Conservation (phyloP, 2,113 vertebrate species). For the Otus sunia region DNA sequence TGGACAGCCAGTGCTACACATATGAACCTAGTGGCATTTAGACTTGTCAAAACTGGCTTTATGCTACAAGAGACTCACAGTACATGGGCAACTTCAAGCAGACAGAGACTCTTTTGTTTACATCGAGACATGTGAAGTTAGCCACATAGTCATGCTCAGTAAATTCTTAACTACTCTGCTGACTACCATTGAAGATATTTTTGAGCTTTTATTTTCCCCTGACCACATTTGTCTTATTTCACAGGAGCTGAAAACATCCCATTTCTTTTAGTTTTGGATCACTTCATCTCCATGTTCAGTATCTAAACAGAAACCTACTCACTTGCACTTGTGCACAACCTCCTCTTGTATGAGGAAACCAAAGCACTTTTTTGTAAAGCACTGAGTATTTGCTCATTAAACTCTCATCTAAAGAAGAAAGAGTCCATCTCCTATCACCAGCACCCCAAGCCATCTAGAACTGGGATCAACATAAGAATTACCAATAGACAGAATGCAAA, state of each 20-base stretch:
- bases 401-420: neutral
- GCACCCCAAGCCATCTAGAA: neutral
- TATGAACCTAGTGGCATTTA: neutral
- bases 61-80: neutral
- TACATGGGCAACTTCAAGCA: neutral
- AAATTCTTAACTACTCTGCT: neutral
- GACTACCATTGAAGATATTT: neutral
- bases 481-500: neutral
- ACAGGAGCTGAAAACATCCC: neutral
- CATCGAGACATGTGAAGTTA: neutral
- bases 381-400: neutral
- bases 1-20: neutral
- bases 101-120: neutral
- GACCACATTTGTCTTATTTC: neutral
- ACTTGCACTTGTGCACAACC: neutral
- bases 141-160: neutral
- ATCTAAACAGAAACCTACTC: neutral
- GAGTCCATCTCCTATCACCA: neutral
- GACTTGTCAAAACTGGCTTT: neutral
- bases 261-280: neutral
- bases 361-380: neutral
- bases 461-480: neutral
- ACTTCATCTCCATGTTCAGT: neutral
- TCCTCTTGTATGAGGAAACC: neutral
- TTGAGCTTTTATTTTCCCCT: accelerated